Conservation (phyloP, 2,888 invertebrate species). For the Clunio marinus region DNA sequence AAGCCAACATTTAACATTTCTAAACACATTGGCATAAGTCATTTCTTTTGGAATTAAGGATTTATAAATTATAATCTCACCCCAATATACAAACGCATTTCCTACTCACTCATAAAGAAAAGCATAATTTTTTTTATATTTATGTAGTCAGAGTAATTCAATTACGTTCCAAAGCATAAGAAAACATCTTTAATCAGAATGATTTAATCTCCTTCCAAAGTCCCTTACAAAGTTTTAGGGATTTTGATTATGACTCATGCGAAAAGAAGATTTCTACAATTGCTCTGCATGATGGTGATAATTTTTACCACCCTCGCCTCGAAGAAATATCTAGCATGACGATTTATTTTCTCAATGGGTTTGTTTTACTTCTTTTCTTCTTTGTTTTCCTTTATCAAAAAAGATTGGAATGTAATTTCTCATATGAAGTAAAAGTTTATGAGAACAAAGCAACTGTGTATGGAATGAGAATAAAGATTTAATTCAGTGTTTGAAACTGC, state of each 20-base stretch:
- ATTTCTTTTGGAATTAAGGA: too few species aligned
- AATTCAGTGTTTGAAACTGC: too few species aligned
- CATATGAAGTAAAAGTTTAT: too few species aligned
- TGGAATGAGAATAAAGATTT: too few species aligned
- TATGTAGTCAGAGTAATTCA: neutral
- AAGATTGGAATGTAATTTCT: too few species aligned
- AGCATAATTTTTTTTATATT: neutral
- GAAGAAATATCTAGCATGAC: neutral
- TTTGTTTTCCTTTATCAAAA: neutral
- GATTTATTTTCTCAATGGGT: neutral
- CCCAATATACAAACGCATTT: neutral
- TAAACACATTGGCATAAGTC: too few species aligned
- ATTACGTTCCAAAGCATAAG: neutral
- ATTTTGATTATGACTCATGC: constrained; percentile 11
- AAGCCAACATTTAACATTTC: too few species aligned
- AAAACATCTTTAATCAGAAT: constrained; percentile 6
- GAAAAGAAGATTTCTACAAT: too few species aligned
- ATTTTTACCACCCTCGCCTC: neutral
- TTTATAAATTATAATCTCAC: too few species aligned
- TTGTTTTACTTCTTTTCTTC: neutral
- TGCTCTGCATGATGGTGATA: neutral
- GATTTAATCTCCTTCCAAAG: neutral
- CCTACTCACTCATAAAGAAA: neutral
- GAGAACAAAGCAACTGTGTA: too few species aligned
- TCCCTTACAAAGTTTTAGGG: neutral